Percentiles rank a stretch among this genome's conserved stretches.
phyloP scores from a whole-genome alignment of 2,797 vertebrate species.

The Chromis chromis region DNA sequence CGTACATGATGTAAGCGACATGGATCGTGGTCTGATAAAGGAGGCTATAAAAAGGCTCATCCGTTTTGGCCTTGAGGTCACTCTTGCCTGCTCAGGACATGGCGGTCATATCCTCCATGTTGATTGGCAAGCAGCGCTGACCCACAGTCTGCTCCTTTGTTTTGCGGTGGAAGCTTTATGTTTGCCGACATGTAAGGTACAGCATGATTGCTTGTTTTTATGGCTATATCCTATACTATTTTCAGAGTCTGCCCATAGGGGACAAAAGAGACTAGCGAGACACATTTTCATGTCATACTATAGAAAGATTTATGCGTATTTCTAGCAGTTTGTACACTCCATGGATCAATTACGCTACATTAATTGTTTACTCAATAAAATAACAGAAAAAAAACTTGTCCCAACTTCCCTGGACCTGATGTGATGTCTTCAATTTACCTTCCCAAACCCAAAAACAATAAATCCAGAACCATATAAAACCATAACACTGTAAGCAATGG shows the following conservation, averaged over 20 bases:
- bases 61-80: conserved; percentile 50
- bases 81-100: conserved; percentile 39
- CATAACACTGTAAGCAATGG: background rate
- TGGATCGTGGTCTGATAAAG: conserved; percentile 54
- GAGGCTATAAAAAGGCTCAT: conserved; percentile 65
- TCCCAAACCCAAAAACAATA: too few species aligned
- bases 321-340: too few species aligned
- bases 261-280: background rate
- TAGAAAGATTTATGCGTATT: background rate
- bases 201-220: conserved; percentile 42
- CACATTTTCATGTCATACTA: background rate
- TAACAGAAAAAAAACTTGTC: too few species aligned
- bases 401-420: too few species aligned
- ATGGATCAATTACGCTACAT: too few species aligned
- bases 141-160: conserved; percentile 48
- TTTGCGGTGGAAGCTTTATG: conserved; percentile 30
- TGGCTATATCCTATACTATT: conserved; percentile 32
- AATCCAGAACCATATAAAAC: too few species aligned
- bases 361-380: too few species aligned
- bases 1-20: conserved; percentile 46
- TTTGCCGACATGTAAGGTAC: conserved; percentile 23
- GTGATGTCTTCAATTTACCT: too few species aligned
- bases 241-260: background rate
- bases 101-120: conserved; percentile 45
- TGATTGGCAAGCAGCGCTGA: conserved; percentile 51